Percentiles rank a stretch among this genome's conserved stretches.
These are phyloP conservation scores for Tethya wilhelma DNA, from an alignment of 37 sponge, comb jelly and placozoan species.

Conservation along the genomic window DNA sequence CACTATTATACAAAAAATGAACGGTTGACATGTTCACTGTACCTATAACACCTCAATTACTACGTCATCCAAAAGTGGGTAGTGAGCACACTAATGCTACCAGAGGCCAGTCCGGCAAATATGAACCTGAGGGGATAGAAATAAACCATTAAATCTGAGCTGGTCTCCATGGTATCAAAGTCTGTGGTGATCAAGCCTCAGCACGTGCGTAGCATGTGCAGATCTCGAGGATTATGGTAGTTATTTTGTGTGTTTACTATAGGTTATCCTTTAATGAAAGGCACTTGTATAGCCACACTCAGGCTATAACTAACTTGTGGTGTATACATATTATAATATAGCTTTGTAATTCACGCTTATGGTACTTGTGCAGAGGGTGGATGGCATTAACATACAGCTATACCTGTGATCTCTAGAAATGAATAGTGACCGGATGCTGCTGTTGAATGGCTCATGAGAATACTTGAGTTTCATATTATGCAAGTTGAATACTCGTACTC, in stretches of 20 bases:
- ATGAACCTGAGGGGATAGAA: slow-evolving; percentile 38
- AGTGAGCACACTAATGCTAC: slow-evolving; percentile 51
- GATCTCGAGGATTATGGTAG: too few species aligned
- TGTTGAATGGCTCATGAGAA: slow-evolving; percentile 27
- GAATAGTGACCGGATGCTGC: slow-evolving; percentile 69
- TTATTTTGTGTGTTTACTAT: too few species aligned
- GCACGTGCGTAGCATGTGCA: too few species aligned
- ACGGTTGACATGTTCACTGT: background rate
- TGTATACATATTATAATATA: too few species aligned
- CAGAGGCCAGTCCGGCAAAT: slow-evolving; percentile 72
- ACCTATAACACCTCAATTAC: background rate
- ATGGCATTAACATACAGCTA: background rate
- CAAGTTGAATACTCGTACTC: slow-evolving; percentile 30
- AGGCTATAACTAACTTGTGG: too few species aligned
- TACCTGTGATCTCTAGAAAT: slow-evolving; percentile 70
- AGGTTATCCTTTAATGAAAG: too few species aligned
- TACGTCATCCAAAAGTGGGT: slow-evolving; percentile 57
- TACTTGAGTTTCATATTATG: slow-evolving; percentile 51
- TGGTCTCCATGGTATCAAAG: too few species aligned
- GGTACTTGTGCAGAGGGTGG: too few species aligned
- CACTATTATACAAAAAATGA: background rate
- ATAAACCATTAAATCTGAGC: too few species aligned
- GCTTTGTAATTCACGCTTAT: too few species aligned
- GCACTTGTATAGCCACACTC: too few species aligned
- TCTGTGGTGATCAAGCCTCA: too few species aligned